Base-by-base conservation (phyloP, 2,113 vertebrate species). In the Pteronura brasiliensis region DNA sequence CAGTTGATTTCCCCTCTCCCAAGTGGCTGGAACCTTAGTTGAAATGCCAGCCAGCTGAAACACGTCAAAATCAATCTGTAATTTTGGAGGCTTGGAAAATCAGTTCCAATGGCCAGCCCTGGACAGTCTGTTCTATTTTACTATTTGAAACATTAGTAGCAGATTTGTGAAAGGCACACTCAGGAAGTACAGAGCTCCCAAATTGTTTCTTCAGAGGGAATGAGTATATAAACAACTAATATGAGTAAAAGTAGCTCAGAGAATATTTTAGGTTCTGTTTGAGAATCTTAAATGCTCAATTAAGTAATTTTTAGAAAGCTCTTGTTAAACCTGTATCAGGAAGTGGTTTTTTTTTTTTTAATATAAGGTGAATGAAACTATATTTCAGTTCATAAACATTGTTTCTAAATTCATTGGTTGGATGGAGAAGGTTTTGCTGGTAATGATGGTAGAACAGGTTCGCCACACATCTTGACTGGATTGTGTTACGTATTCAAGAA, bases 351-450 rank as follows among this genome's bases (percentile, higher is more conserved):
- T 95, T 95, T 95, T 89, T 82, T 88, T 90, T 80, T 88, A 97
- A 94, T 88, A 87, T 93, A 85, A 81, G 25, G 14, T 55, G 82
- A 83, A 88, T 96, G 80, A 76, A 85, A 85, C 55, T 85, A 23
- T 39, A 49, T 97, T 93, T 97, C 92, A 98, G 57, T 96, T 98
- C 67, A 90, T 80, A 95, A 88, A 71, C 93, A 87, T 92, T 96
- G 31, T 82, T 93, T 96, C 92, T 81, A 86, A 76, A 85, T 89
- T 87, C 69, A 55, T 85, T 87, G 93, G 49, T 87, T 47, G 55
- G 11, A 20, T 93, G 71, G 20, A 95, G 69, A 90, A 88, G 47
- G 4, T 85, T 82, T 82, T 67, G 14, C 61, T 76, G 31, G 23
- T 36, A 14, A 83, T 29, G 34, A 86, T 80, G 31, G 6, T 61